phyloP scores from a whole-genome alignment of 2,888 invertebrate species.

The Drosophila pseudotakahashii region DNA sequence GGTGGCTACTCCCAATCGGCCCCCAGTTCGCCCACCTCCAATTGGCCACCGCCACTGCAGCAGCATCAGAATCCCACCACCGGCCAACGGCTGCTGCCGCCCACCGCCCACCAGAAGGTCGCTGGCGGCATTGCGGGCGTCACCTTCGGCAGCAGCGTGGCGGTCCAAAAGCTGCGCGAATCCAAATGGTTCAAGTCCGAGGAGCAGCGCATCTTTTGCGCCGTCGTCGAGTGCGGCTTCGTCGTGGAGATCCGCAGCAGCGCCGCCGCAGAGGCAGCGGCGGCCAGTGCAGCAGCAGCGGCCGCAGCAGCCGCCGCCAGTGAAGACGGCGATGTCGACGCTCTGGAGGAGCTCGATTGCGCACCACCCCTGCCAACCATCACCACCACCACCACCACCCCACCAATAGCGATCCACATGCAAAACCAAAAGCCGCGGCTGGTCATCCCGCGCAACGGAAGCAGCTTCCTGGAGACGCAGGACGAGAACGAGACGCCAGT shows the following conservation, averaged over 20 bases:
- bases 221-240: constrained; percentile 90
- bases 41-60: constrained; percentile 65
- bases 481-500: constrained; percentile 83
- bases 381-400: neutral
- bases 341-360: constrained; percentile 65
- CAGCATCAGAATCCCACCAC: constrained; percentile 23
- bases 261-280: constrained; percentile 79
- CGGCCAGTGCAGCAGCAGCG: constrained; percentile 79
- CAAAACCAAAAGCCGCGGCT: constrained; percentile 14
- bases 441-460: constrained; percentile 66
- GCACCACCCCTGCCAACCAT: constrained; percentile 27
- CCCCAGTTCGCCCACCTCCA: constrained; percentile 69
- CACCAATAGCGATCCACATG: too few species aligned
- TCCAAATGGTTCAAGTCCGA: constrained; percentile 91
- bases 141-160: constrained; percentile 85
- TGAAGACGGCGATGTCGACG: constrained; percentile 44
- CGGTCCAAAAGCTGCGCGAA: constrained; percentile 89
- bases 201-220: constrained; percentile 89
- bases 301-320: constrained; percentile 50
- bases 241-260: constrained; percentile 87
- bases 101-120: constrained; percentile 26
- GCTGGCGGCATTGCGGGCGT: constrained; percentile 36
- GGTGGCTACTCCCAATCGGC: constrained; percentile 71
- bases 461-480: constrained; percentile 77
- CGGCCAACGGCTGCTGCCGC: constrained; percentile 21